Conservation (phyloP, 2,888 invertebrate genomes). For the Lottia gigantea region DNA sequence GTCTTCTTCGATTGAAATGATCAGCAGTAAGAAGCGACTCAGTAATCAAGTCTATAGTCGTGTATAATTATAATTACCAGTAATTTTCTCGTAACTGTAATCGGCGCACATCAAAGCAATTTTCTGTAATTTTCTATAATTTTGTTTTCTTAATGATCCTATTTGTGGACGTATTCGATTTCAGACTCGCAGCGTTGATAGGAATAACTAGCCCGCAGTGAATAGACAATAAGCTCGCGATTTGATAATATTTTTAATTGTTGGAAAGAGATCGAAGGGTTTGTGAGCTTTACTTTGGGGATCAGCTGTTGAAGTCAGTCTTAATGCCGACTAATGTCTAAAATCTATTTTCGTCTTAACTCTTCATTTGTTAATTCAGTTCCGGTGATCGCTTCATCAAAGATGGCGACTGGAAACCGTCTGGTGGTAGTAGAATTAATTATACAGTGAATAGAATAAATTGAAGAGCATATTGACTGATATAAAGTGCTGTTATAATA, state of each 20-base stretch:
- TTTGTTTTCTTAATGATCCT: conserved; percentile 27
- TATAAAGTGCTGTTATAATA: background rate
- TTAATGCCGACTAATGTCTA: background rate
- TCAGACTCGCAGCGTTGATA: conserved; percentile 10
- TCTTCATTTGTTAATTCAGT: conserved; percentile 2
- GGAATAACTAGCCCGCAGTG: conserved; percentile 17
- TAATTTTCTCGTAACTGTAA: conserved; percentile 29
- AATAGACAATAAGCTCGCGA: background rate
- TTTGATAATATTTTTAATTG: no score
- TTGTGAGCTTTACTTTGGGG: no score
- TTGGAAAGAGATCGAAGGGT: no score
- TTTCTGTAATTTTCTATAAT: conserved; percentile 32
- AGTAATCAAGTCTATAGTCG: conserved; percentile 23
- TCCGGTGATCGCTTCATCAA: background rate
- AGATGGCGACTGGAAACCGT: conserved; percentile 1
- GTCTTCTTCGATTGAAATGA: conserved; percentile 27
- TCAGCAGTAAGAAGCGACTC: conserved; percentile 15
- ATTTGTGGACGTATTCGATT: conserved; percentile 25
- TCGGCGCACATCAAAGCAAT: conserved; percentile 30
- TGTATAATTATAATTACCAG: conserved; percentile 30
- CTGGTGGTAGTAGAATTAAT: background rate
- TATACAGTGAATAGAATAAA: background rate
- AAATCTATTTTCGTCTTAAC: conserved; percentile 5
- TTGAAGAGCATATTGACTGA: conserved; percentile 4
- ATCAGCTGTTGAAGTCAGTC: no score